Evolutionary conservation across 1,140 invertebrate genomes (phyloP).

Genomic region (Trypoxylus dichotomus): DNA sequence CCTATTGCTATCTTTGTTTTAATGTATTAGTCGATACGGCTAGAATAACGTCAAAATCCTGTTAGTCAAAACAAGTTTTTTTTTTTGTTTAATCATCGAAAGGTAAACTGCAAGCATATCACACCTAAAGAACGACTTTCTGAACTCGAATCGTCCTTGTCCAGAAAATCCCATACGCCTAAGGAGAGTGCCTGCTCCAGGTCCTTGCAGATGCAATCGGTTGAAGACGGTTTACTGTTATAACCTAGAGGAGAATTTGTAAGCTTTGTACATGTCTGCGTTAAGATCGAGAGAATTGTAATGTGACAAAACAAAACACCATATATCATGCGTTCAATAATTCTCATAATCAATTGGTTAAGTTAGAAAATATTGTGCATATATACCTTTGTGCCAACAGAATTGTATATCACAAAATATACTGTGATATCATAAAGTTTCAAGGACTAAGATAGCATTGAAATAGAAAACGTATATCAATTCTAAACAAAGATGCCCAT

Average conservation of each 20-base stretch:
- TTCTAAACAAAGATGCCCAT: neutral
- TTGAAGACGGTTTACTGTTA: neutral
- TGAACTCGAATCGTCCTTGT: neutral
- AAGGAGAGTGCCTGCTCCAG: neutral
- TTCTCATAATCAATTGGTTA: too few species aligned
- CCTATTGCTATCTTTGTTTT: neutral
- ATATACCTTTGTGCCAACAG: too few species aligned
- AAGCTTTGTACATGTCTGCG: neutral
- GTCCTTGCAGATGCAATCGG: neutral
- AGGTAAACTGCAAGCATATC: constrained; percentile 10
- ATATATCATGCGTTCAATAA: too few species aligned
- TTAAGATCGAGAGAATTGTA: too few species aligned
- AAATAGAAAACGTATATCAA: too few species aligned
- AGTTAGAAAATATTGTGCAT: too few species aligned
- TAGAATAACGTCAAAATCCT: neutral
- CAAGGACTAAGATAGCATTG: too few species aligned
- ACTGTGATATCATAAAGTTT: too few species aligned
- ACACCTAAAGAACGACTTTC: constrained; percentile 7
- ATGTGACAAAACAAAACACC: too few species aligned
- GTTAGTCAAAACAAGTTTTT: neutral
- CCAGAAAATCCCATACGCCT: neutral
- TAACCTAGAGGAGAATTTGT: neutral
- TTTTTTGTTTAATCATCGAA: neutral
- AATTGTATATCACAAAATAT: too few species aligned
- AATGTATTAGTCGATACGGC: neutral